A percentile compares a stretch with the other conserved stretches of the same genome.
Conservation (phyloP, 2,797 vertebrate species). For the Trichosurus vulpecula region DNA sequence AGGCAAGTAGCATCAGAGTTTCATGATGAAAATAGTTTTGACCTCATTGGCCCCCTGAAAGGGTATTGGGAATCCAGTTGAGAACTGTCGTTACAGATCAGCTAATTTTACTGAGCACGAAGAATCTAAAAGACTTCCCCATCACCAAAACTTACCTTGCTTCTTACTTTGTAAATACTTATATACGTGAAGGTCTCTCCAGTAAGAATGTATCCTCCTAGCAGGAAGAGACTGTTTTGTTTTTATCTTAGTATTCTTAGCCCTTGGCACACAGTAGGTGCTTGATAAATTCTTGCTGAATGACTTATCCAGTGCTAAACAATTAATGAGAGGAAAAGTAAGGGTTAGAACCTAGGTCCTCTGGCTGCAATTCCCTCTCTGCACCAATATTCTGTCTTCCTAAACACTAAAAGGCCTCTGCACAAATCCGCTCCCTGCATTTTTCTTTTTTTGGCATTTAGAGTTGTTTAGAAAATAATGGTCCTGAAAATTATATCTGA, state of each 20-base stretch:
- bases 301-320: not conserved
- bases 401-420: not conserved
- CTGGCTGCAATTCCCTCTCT: not conserved
- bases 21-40: not conserved
- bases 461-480: not conserved
- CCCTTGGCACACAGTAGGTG: not conserved
- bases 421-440: not conserved
- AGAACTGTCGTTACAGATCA: not conserved
- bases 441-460: not conserved
- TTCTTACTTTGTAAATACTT: not conserved
- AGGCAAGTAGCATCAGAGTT: not conserved
- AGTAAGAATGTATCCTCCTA: not conserved
- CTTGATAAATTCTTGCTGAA: not conserved
- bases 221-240: not conserved
- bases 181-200: not conserved
- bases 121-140: not conserved
- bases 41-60: not conserved
- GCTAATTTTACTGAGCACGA: not conserved
- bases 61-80: not conserved
- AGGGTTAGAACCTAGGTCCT: not conserved
- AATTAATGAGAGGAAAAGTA: not conserved
- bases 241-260: not conserved
- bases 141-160: not conserved
- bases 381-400: not conserved
- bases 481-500: not conserved